phyloP scores from a whole-genome alignment of 2,888 invertebrate species.

The Agapostemon virescens region DNA sequence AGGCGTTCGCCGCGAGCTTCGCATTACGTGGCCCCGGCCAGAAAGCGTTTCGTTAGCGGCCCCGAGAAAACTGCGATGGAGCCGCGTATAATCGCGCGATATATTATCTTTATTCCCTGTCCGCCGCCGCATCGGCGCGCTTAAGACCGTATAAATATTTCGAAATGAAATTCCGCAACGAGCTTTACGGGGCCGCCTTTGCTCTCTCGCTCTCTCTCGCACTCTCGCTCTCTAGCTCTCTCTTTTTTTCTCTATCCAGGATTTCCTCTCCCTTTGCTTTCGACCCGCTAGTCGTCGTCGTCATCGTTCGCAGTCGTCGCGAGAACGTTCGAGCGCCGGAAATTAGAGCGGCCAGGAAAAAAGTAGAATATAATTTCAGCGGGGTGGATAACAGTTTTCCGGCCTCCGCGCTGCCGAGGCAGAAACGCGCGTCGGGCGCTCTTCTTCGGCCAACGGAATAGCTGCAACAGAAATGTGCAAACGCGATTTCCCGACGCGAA shows the following conservation, averaged over 20 bases:
- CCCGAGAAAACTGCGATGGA: constrained; percentile 43
- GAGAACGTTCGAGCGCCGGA: constrained; percentile 1
- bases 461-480: neutral
- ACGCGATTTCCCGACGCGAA: neutral
- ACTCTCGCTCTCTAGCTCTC: neutral
- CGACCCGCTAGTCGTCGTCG: neutral
- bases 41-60: constrained; percentile 48
- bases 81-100: constrained; percentile 43
- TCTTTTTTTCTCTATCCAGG: neutral
- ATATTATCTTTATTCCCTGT: constrained; percentile 50
- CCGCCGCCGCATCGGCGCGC: constrained; percentile 31
- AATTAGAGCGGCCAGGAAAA: constrained; percentile 20
- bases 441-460: neutral
- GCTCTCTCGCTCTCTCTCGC: neutral
- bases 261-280: neutral
- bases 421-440: neutral
- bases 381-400: neutral
- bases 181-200: constrained; percentile 1
- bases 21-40: constrained; percentile 44
- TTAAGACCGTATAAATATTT: constrained; percentile 47
- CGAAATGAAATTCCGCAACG: constrained; percentile 49
- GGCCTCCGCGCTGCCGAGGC: neutral
- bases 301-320: neutral
- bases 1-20: constrained; percentile 32
- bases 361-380: constrained; percentile 1